phyloP scores from a whole-genome alignment of 2,888 invertebrate genomes.

The Drosophila melanosoma region DNA sequence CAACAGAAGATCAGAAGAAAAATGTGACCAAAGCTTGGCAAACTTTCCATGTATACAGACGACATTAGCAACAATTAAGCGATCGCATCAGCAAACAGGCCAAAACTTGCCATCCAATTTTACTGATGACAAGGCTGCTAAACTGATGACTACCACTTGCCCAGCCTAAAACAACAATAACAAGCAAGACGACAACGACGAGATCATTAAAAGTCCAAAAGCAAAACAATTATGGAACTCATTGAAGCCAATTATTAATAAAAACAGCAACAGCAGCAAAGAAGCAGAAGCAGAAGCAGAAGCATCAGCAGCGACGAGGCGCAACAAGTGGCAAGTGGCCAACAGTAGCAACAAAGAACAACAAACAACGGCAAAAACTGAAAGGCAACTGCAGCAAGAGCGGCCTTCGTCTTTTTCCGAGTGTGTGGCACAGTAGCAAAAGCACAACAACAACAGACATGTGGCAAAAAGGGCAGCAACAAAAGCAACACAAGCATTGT shows the following conservation, averaged over 20 bases:
- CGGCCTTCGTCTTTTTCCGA: conserved; percentile 54
- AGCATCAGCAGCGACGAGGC: conserved; percentile 40
- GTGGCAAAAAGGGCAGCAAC: conserved; percentile 75
- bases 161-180: conserved; percentile 35
- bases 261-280: conserved; percentile 56
- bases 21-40: conserved; percentile 15
- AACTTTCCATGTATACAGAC: conserved; percentile 1
- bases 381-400: conserved; percentile 55
- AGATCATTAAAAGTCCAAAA: conserved; percentile 80
- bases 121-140: conserved; percentile 62
- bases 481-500: conserved; percentile 65
- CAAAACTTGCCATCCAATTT: conserved; percentile 31
- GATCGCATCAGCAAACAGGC: conserved; percentile 1
- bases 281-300: conserved; percentile 22
- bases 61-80: conserved; percentile 4
- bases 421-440: conserved; percentile 76
- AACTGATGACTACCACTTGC: conserved; percentile 54
- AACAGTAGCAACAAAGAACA: conserved; percentile 31
- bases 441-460: conserved; percentile 62
- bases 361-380: conserved; percentile 51
- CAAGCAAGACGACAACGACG: conserved; percentile 37
- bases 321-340: conserved; percentile 72
- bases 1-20: neutral
- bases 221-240: conserved; percentile 83
- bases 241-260: conserved; percentile 84